Evolutionary conservation across 2,888 invertebrate genomes (phyloP), one percentile per base, ranked within the genome.

Genomic region (Apodemia zela): DNA sequence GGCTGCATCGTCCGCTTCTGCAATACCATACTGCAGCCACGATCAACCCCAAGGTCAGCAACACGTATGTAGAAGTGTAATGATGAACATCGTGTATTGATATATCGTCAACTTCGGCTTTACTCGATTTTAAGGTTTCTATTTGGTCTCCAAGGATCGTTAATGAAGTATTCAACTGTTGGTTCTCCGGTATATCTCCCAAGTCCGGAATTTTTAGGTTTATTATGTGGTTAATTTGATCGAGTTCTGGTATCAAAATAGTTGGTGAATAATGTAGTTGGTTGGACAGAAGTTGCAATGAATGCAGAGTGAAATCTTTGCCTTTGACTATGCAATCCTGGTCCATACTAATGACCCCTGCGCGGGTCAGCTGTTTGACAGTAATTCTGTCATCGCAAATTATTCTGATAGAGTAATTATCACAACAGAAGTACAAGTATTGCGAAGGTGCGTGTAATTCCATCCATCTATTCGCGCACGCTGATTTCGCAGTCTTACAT

Each of bases 341-440:
- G 8, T 42, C 45, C 10, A 64, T 8, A n/a, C 47, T 33, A n/a
- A 64, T 64, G 13, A 64, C 15, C 5, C 64, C 61, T 33, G 61
- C 61, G 13, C 35, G 49, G n/a, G 47, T 61, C 21, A 64, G 35
- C 33, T 61, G 58, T 7, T 15, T 13, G 8, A 62, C 18, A 45
- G 63, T 38, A 47, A 65, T 58, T 35, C n/a, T 54, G 35, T 62
- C 63, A 7, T 65, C 17, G 47, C 65, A 65, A 54, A 65, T 65
- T 6, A 65, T 60, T 47, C 62, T 62, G 11, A 65, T 57, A n/a
- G 45, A 18, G 10, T 62, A 62, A 13, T 25, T 51, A 38, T 62
- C 60, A 35, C 65, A 65, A 62, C 62, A 65, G 45, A 65, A 63
- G 57, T 63, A 63, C 35, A 65, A 63, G 60, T 63, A 63, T 25